These are phyloP conservation scores for Mugil cephalus DNA, from an alignment of 2,113 vertebrate genomes.

Conservation along the genomic window DNA sequence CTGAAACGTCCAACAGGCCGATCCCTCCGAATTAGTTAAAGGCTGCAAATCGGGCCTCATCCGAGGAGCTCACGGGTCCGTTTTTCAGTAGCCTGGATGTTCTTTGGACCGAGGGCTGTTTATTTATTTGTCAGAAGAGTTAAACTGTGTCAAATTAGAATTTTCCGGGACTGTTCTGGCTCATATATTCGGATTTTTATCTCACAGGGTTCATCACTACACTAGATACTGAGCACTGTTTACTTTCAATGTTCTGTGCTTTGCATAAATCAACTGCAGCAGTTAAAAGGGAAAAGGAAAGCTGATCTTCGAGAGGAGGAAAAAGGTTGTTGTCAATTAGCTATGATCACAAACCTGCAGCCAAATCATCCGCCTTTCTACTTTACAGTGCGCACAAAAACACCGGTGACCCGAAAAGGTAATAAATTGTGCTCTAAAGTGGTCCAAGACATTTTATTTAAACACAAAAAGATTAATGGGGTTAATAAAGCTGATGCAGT, in stretches of 20 bases:
- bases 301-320: no score
- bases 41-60: neutral
- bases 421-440: neutral
- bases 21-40: conserved; percentile 4
- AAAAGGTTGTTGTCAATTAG: neutral
- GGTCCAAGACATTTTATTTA: neutral
- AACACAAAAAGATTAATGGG: conserved; percentile 15
- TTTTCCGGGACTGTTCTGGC: conserved; percentile 42
- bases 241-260: conserved; percentile 55
- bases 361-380: neutral
- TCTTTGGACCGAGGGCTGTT: conserved; percentile 11
- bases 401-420: neutral
- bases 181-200: conserved; percentile 34
- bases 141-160: conserved; percentile 44
- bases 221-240: conserved; percentile 37
- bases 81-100: neutral
- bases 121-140: conserved; percentile 36
- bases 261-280: neutral
- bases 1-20: neutral
- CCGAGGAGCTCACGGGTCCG: neutral
- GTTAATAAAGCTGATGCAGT: neutral
- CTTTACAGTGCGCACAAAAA: neutral
- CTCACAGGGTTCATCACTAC: conserved; percentile 31
- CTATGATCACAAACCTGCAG: no score
- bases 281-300: neutral